phyloP scores from a whole-genome alignment of 2,888 invertebrate species.

The Drosophila kambysellisi region DNA sequence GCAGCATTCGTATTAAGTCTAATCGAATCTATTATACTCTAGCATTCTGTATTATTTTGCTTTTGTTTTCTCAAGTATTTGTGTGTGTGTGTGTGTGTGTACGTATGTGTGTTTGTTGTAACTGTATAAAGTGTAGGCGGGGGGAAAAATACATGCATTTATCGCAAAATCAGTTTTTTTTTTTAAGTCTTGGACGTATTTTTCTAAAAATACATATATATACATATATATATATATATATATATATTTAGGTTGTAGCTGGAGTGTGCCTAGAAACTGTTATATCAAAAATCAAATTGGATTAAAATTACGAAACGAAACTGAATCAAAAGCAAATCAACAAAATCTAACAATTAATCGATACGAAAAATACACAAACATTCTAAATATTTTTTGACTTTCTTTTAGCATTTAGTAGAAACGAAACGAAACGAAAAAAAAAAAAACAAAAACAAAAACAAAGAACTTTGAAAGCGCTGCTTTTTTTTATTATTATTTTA shows the following conservation, averaged over 20 bases:
- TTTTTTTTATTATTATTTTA: conserved; percentile 52
- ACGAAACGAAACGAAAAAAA: conserved; percentile 8
- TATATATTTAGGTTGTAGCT: conserved; percentile 22
- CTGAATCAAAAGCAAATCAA: conserved; percentile 22
- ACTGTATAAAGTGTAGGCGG: conserved; percentile 25
- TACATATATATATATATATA: neutral
- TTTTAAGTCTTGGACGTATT: conserved; percentile 25
- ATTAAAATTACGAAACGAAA: conserved; percentile 24
- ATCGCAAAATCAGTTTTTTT: conserved; percentile 17
- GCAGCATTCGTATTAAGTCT: conserved; percentile 12
- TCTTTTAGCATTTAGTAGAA: conserved; percentile 31
- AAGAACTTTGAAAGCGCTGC: conserved; percentile 66
- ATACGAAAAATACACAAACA: conserved; percentile 52
- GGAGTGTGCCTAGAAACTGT: conserved; percentile 45
- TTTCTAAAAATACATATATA: conserved; percentile 10
- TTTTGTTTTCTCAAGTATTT: conserved; percentile 4
- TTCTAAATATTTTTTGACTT: conserved; percentile 41
- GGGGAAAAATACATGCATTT: conserved; percentile 30
- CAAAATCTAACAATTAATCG: conserved; percentile 13
- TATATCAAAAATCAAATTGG: conserved; percentile 20
- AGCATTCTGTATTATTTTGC: conserved; percentile 42
- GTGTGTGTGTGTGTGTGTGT: neutral
- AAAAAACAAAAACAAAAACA: conserved; percentile 23
- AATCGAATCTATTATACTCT: conserved; percentile 17
- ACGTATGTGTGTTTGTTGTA: conserved; percentile 18